Percentiles rank a stretch among this genome's conserved stretches.
phyloP scores from a whole-genome alignment of 2,888 invertebrate species.

The Rosalia funebris region DNA sequence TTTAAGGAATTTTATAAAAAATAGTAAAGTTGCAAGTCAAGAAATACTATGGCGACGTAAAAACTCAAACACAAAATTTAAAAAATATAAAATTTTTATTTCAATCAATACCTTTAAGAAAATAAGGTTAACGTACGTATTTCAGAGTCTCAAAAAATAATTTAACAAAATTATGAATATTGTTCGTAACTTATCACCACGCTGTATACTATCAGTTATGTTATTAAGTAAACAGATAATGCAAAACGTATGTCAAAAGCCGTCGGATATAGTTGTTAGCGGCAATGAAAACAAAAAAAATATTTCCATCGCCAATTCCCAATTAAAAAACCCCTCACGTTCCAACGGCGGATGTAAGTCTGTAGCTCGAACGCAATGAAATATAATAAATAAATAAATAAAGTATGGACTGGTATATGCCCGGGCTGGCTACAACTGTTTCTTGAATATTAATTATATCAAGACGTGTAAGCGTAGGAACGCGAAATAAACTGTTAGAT shows the following conservation, averaged over 20 bases:
- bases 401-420: background rate
- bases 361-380: conserved; percentile 3
- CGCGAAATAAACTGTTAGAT: conserved; percentile 6
- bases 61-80: no score
- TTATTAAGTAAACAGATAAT: no score
- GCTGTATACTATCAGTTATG: no score
- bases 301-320: conserved; percentile 6
- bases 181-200: no score
- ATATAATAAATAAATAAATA: conserved; percentile 9
- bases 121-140: no score
- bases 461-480: conserved; percentile 13
- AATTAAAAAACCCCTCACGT: conserved; percentile 20
- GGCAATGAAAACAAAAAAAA: background rate
- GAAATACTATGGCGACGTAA: no score
- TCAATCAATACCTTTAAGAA: no score
- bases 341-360: conserved; percentile 20
- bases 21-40: no score
- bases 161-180: no score
- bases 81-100: no score
- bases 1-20: no score
- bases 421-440: conserved; percentile 9
- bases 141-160: no score
- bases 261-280: conserved; percentile 1
- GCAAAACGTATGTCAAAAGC: conserved; percentile 1
- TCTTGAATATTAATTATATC: conserved; percentile 26